These are phyloP conservation scores for Microdon myrmicae DNA, from an alignment of 2,888 invertebrate genomes.

Conservation along the genomic window DNA sequence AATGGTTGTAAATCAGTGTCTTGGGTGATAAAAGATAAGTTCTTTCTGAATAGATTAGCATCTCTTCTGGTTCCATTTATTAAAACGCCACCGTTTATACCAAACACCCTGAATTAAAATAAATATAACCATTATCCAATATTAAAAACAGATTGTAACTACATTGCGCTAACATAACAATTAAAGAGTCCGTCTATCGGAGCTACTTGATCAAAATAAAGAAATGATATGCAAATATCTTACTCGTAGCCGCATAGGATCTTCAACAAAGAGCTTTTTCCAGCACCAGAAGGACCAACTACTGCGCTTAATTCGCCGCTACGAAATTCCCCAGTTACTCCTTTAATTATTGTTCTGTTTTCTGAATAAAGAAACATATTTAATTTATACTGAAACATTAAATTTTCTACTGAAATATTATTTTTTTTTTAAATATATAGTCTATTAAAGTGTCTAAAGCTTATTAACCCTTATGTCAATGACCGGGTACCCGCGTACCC, in stretches of 20 bases:
- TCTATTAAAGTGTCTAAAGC: conserved; percentile 36
- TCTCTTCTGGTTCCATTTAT: conserved; percentile 79
- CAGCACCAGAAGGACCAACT: conserved; percentile 90
- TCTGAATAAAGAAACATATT: conserved; percentile 65
- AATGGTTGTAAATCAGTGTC: conserved; percentile 83
- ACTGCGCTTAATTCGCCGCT: conserved; percentile 84
- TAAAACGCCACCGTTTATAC: conserved; percentile 74
- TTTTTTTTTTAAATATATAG: neutral
- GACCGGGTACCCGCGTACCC: too few species aligned
- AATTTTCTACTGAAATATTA: neutral
- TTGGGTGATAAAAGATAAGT: conserved; percentile 92
- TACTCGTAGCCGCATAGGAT: conserved; percentile 91
- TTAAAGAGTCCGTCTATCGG: too few species aligned
- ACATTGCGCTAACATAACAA: too few species aligned
- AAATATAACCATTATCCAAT: neutral
- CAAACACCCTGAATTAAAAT: conserved; percentile 56
- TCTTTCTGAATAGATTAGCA: conserved; percentile 75
- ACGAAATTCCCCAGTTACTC: conserved; percentile 75
- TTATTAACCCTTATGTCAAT: too few species aligned
- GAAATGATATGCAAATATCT: conserved; percentile 57
- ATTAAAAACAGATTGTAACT: too few species aligned
- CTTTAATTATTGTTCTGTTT: conserved; percentile 72
- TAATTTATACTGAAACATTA: too few species aligned
- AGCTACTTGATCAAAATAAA: neutral
- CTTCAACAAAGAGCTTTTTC: conserved; percentile 89